phyloP scores from a whole-genome alignment of 2,797 vertebrate species.

The Brachymystax lenok region DNA sequence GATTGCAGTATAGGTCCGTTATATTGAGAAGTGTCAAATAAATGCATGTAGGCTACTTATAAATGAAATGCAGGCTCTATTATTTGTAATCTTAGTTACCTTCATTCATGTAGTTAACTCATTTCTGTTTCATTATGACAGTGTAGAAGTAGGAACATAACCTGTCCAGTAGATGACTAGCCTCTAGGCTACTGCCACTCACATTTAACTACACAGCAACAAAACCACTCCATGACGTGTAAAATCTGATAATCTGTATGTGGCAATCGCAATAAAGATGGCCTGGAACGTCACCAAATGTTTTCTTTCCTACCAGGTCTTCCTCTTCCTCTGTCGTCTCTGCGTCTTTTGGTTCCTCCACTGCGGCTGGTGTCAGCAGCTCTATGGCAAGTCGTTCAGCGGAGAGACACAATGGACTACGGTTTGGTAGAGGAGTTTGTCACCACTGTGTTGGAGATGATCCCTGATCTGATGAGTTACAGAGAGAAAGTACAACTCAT shows the following conservation, averaged over 20 bases:
- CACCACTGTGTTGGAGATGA: slow-evolving; percentile 36
- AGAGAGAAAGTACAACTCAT: not conserved
- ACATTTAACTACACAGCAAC: not conserved
- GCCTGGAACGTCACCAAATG: not conserved
- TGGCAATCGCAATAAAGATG: not conserved
- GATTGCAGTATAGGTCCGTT: not conserved
- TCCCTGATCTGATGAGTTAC: slow-evolving; percentile 44
- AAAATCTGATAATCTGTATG: not conserved
- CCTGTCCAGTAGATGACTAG: not conserved
- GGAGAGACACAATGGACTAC: slow-evolving; percentile 44
- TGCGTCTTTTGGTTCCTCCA: slow-evolving; percentile 42
- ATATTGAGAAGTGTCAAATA: not conserved
- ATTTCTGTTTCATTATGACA: not conserved
- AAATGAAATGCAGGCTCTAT: not conserved
- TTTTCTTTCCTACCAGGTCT: not conserved
- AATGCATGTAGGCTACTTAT: not conserved
- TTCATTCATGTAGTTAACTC: not conserved
- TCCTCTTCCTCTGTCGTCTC: slow-evolving; percentile 8
- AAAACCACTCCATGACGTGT: not conserved
- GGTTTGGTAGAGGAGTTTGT: slow-evolving; percentile 52
- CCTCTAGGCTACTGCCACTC: not conserved
- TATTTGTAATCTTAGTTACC: not conserved
- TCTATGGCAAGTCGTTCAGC: slow-evolving; percentile 47
- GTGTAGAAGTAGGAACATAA: not conserved
- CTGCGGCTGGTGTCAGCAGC: slow-evolving; percentile 51